These are phyloP conservation scores for Scelioninae gen. 1 DNA, from an alignment of 2,888 invertebrate genomes.

Conservation along the genomic window DNA sequence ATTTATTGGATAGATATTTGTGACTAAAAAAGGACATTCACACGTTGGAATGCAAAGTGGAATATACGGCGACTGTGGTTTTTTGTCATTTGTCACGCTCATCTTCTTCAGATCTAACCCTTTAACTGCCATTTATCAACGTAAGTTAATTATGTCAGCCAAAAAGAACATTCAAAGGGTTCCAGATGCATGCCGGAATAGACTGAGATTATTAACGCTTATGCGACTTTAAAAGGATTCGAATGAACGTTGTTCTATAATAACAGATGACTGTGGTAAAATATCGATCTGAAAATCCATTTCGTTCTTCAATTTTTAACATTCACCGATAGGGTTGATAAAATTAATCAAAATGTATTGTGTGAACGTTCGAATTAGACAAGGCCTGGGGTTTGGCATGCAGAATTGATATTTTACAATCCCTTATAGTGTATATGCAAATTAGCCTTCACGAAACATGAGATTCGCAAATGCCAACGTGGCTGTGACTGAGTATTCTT, in stretches of 20 bases:
- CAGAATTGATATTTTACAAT: constrained; percentile 59
- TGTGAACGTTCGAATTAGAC: constrained; percentile 16
- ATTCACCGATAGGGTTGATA: constrained; percentile 63
- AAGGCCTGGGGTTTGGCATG: constrained; percentile 27
- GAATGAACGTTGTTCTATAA: constrained; percentile 57
- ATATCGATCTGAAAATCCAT: constrained; percentile 65
- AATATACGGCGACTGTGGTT: constrained; percentile 34
- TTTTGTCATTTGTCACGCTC: constrained; percentile 58
- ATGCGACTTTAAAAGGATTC: constrained; percentile 66
- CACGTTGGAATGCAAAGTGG: constrained; percentile 6
- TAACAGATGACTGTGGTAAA: constrained; percentile 61
- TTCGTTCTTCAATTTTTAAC: constrained; percentile 54
- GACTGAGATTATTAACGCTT: constrained; percentile 67
- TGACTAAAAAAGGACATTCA: neutral
- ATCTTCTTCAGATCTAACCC: constrained; percentile 52
- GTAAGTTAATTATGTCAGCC: constrained; percentile 64
- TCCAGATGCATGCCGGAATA: constrained; percentile 62
- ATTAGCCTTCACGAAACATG: constrained; percentile 37
- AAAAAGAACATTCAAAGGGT: constrained; percentile 67
- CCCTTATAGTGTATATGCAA: constrained; percentile 48
- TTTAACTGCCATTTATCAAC: constrained; percentile 61
- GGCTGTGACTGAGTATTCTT: constrained; percentile 6
- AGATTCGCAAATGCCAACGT: constrained; percentile 35
- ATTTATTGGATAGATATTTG: neutral
- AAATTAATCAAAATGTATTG: constrained; percentile 61